A percentile compares a stretch with the other conserved stretches of the same genome.
These are phyloP conservation scores for Paratrypauchen microcephalus DNA, from an alignment of 2,797 vertebrate species.

Conservation along the genomic window DNA sequence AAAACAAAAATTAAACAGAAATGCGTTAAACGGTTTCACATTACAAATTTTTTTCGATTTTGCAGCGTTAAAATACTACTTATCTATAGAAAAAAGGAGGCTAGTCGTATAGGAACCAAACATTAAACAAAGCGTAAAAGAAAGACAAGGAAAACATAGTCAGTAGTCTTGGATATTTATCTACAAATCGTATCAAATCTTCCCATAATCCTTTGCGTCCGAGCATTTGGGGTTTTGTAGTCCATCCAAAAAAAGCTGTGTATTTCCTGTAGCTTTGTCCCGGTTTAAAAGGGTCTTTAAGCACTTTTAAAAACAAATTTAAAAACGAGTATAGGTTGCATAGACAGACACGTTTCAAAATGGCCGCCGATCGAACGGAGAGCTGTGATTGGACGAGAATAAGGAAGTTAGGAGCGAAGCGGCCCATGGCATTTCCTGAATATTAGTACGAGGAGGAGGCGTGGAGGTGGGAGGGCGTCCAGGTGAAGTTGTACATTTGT, in stretches of 20 bases:
- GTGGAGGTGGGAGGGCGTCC: constrained; percentile 44
- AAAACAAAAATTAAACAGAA: constrained; percentile 35
- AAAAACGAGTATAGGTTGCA: constrained; percentile 89
- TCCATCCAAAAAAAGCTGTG: constrained; percentile 68
- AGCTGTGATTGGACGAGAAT: constrained; percentile 85
- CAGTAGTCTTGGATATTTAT: constrained; percentile 94
- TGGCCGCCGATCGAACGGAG: constrained; percentile 92
- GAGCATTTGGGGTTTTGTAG: constrained; percentile 62
- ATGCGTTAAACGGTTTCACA: constrained; percentile 89
- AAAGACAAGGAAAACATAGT: constrained; percentile 58
- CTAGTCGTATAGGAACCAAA: constrained; percentile 65
- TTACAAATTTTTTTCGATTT: constrained; percentile 79
- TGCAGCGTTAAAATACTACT: constrained; percentile 88
- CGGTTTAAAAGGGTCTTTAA: constrained; percentile 80
- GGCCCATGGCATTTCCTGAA: constrained; percentile 87
- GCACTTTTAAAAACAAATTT: constrained; percentile 76
- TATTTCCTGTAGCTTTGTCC: constrained; percentile 74
- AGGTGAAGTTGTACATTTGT: constrained; percentile 44
- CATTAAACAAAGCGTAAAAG: constrained; percentile 56
- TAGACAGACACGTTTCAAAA: constrained; percentile 90
- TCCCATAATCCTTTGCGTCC: constrained; percentile 46
- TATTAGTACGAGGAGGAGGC: constrained; percentile 79
- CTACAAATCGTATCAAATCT: constrained; percentile 90
- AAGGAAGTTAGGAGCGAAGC: constrained; percentile 60
- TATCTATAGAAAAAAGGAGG: constrained; percentile 90